Evolutionary conservation across 2,888 invertebrate species (phyloP).

Genomic region (Acleris sparsana): DNA sequence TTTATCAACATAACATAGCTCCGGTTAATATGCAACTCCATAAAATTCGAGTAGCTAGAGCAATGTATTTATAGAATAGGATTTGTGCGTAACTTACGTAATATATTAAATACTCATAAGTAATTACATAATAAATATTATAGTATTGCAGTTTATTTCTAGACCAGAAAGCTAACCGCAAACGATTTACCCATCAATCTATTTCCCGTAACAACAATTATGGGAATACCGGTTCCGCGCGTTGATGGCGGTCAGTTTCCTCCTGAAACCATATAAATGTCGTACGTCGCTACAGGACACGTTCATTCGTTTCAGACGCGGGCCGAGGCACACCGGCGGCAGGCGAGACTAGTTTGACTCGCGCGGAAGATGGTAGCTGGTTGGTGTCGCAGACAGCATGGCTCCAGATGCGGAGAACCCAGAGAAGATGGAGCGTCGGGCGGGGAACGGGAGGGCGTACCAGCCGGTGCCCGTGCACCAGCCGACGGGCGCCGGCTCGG

Average conservation of each 20-base stretch:
- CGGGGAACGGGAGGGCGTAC: constrained; percentile 31
- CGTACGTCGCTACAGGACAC: constrained; percentile 2
- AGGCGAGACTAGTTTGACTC: constrained; percentile 9
- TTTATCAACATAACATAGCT: neutral
- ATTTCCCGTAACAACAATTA: constrained; percentile 25
- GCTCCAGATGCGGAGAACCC: constrained; percentile 32
- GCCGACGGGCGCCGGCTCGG: constrained; percentile 44
- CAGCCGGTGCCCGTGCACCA: constrained; percentile 48
- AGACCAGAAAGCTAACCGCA: constrained; percentile 26
- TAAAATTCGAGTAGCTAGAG: constrained; percentile 9
- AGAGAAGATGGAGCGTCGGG: constrained; percentile 20
- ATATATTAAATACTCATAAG: too few species aligned
- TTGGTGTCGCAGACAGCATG: constrained; percentile 23
- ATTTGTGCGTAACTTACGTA: constrained; percentile 4
- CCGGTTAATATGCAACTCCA: neutral
- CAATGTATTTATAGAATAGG: constrained; percentile 20
- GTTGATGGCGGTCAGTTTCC: constrained; percentile 6
- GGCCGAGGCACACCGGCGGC: neutral
- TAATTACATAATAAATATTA: constrained; percentile 11
- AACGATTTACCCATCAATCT: constrained; percentile 30
- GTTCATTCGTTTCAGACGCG: constrained; percentile 20
- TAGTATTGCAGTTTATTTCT: constrained; percentile 11
- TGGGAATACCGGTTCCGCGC: neutral
- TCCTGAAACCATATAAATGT: constrained; percentile 19
- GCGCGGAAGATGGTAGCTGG: constrained; percentile 23